Evolutionary conservation across 2,113 vertebrate genomes (phyloP), one percentile per base, ranked within the genome.

Genomic region (Ciconia stormi): DNA sequence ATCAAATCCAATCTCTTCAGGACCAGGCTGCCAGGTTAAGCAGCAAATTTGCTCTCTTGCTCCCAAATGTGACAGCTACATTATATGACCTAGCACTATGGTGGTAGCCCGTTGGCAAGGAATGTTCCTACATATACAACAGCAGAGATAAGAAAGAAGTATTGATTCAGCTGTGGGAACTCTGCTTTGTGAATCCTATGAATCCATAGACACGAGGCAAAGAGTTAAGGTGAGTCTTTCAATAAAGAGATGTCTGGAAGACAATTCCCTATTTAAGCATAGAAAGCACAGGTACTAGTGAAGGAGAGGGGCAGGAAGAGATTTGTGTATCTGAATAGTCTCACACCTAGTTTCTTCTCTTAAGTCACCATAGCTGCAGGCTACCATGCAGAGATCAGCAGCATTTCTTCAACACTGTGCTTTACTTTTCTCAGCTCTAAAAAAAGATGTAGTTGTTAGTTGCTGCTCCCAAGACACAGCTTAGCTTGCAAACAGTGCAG

Each of bases 401-500:
- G 34, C 58, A 27, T 36, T 92, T 90, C 82, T 88, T 86, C 67
- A 92, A 26, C 50, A 22, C 50, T 23, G 34, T 52, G 67, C 50
- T 89, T 89, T 16, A 77, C 74, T 93, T 65, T 86, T 77, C 85
- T 89, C 76, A 38, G 59, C 50, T 95, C 86, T 91, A 94, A 95
- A 93, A 95, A 69, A 83, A 93, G 86, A 56, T 0, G 12, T 72
- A 44, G 82, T 38, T 93, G 81, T 77, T 94, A 85, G 73, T 53
- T 95, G 90, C 79, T 92, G 93, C 94, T 97, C 91, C 82, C 67
- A 77, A 95, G 94, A 78, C 82, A 92, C 50, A 81, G 89, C 50
- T 94, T 83, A 95, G 93, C 89, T 94, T 95, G 94, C 91, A 95
- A 95, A 96, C 82, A 87, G 76, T 62, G 86, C 80, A 83, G 71